A percentile compares a stretch with the other conserved stretches of the same genome.
Conservation (phyloP, 2,113 vertebrate genomes). For the Pipra filicauda region DNA sequence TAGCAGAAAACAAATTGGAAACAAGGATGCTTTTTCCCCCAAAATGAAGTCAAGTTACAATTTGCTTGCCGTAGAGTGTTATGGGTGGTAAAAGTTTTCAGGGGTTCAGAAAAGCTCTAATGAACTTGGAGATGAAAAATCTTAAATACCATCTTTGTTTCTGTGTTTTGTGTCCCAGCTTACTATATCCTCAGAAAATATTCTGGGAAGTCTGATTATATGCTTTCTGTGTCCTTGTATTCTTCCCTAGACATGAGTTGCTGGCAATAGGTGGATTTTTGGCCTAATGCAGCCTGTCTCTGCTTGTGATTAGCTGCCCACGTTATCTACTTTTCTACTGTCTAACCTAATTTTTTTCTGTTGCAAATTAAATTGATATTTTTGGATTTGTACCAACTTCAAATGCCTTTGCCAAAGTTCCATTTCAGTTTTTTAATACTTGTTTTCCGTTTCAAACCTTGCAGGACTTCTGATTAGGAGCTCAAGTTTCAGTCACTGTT, state of each 20-base stretch:
- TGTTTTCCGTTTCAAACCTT: background rate
- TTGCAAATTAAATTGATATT: conserved; percentile 18
- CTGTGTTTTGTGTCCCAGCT: background rate
- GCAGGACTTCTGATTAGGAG: background rate
- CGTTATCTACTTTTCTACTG: background rate
- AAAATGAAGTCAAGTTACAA: background rate
- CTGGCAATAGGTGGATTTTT: background rate
- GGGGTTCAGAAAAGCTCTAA: background rate
- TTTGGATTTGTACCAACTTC: conserved; percentile 18
- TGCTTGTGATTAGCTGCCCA: background rate
- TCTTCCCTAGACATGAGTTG: background rate
- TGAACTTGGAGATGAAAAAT: background rate
- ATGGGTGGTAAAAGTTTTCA: background rate
- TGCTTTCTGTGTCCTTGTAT: background rate
- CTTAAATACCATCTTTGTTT: background rate
- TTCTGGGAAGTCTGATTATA: background rate
- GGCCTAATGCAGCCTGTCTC: background rate
- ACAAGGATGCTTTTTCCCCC: background rate
- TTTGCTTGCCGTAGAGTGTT: background rate
- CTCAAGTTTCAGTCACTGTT: background rate
- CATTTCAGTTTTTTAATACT: background rate
- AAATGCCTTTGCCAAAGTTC: background rate
- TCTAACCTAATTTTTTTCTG: background rate
- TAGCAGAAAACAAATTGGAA: background rate
- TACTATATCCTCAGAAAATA: background rate